These are phyloP conservation scores for Arothron firmamentum DNA, from an alignment of 2,113 vertebrate genomes.

Conservation along the genomic window DNA sequence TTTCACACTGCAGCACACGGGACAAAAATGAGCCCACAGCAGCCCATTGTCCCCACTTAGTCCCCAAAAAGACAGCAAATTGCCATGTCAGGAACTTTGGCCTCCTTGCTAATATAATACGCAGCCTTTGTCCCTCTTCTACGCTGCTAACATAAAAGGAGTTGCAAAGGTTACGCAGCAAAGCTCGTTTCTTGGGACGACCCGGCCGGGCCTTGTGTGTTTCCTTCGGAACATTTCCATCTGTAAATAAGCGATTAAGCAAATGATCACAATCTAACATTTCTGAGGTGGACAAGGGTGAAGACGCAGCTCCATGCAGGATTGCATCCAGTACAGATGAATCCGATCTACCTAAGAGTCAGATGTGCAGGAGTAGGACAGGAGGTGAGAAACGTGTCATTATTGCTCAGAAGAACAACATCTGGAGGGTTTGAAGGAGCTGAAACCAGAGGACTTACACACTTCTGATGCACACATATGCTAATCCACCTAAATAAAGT, in stretches of 20 bases:
- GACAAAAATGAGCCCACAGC: slow-evolving; percentile 70
- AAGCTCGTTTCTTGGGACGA: slow-evolving; percentile 16
- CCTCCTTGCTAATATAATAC: slow-evolving; percentile 75
- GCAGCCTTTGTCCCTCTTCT: slow-evolving; percentile 72
- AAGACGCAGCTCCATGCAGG: slow-evolving; percentile 43
- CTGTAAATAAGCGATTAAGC: background rate
- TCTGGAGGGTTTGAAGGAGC: slow-evolving; percentile 8
- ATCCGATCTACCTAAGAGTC: too few relatives aligned
- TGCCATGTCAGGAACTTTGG: slow-evolving; percentile 84
- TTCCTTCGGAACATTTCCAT: slow-evolving; percentile 10
- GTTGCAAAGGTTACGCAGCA: slow-evolving; percentile 14
- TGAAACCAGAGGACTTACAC: background rate
- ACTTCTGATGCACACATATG: too few relatives aligned
- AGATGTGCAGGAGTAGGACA: slow-evolving; percentile 36
- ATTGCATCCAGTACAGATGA: slow-evolving; percentile 42
- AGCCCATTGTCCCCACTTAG: slow-evolving; percentile 78
- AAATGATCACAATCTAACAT: slow-evolving; percentile 2
- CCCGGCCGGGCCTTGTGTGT: slow-evolving; percentile 11
- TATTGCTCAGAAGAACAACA: slow-evolving; percentile 29
- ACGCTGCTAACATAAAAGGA: slow-evolving; percentile 51
- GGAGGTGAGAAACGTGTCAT: slow-evolving; percentile 67
- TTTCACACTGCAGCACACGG: slow-evolving; percentile 79
- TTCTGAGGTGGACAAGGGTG: slow-evolving; percentile 28
- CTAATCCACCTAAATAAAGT: too few relatives aligned
- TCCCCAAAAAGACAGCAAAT: slow-evolving; percentile 82